A percentile compares a stretch with the other conserved stretches of the same genome.
Conservation (phyloP, 1,140 invertebrate genomes). For the Conus betulinus region DNA sequence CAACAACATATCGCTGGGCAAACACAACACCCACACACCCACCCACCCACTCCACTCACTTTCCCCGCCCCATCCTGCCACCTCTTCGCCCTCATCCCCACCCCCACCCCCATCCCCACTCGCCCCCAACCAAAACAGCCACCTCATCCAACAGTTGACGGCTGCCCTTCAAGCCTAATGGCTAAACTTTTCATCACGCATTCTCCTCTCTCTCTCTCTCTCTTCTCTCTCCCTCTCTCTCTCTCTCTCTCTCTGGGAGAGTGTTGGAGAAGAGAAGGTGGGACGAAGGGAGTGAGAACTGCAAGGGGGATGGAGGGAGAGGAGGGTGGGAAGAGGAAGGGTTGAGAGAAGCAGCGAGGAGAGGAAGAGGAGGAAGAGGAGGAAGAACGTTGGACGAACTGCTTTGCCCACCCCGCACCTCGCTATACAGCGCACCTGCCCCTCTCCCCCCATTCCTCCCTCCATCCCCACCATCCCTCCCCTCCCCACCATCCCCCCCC, state of each 20-base stretch:
- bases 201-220: not conserved
- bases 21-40: not conserved
- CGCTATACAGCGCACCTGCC: no score
- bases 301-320: not conserved
- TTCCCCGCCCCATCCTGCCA: no score
- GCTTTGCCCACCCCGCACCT: no score
- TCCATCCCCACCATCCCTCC: not conserved
- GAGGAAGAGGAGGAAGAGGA: no score
- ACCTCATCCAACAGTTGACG: slow-evolving; percentile 20
- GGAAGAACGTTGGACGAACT: no score
- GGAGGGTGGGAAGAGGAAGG: not conserved
- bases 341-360: not conserved
- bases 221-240: not conserved
- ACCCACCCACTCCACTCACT: no score
- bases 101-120: not conserved
- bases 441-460: no score
- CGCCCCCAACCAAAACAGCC: not conserved
- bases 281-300: not conserved
- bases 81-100: no score
- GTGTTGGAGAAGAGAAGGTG: not conserved
- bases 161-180: slow-evolving; percentile 16
- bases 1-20: slow-evolving; percentile 9
- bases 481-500: not conserved
- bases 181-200: slow-evolving; percentile 29
- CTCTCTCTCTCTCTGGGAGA: no score